These are phyloP conservation scores for Trinectes maculatus DNA, from an alignment of 2,113 vertebrate genomes.

Conservation along the genomic window DNA sequence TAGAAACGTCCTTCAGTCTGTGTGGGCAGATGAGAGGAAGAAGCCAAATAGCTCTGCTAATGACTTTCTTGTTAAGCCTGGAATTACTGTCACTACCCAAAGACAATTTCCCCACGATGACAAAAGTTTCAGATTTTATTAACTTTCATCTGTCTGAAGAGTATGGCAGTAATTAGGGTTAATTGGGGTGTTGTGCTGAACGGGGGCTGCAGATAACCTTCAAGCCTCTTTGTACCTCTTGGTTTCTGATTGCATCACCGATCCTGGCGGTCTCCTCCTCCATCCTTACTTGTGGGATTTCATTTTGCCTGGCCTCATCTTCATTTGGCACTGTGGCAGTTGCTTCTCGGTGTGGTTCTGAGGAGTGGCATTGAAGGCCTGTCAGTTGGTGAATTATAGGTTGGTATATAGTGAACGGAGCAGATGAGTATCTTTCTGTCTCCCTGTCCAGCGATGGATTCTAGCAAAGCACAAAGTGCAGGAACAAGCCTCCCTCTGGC, in stretches of 20 bases:
- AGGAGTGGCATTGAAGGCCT: constrained; percentile 29
- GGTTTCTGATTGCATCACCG: constrained; percentile 65
- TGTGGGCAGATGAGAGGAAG: constrained; percentile 74
- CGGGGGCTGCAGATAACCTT: constrained; percentile 71
- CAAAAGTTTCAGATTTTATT: constrained; percentile 73
- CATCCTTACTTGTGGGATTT: constrained; percentile 38
- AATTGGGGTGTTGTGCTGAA: constrained; percentile 72
- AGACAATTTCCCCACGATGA: constrained; percentile 69
- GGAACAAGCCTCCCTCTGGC: constrained; percentile 67
- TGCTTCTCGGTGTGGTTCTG: constrained; percentile 41
- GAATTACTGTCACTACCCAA: constrained; percentile 66
- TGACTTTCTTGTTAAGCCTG: constrained; percentile 69
- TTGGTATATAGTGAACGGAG: constrained; percentile 42
- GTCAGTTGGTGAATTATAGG: constrained; percentile 40
- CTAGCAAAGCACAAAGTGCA: constrained; percentile 57
- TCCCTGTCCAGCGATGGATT: constrained; percentile 55
- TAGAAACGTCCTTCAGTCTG: constrained; percentile 58
- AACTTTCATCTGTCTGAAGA: constrained; percentile 69
- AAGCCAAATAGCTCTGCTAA: constrained; percentile 58
- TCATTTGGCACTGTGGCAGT: constrained; percentile 56
- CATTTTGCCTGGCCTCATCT: constrained; percentile 15
- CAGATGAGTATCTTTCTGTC: constrained; percentile 41
- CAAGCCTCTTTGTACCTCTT: constrained; percentile 60
- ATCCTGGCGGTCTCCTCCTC: constrained; percentile 26
- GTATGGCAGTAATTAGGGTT: constrained; percentile 73